phyloP scores from a whole-genome alignment of 2,888 invertebrate genomes.

The Macaria notata region DNA sequence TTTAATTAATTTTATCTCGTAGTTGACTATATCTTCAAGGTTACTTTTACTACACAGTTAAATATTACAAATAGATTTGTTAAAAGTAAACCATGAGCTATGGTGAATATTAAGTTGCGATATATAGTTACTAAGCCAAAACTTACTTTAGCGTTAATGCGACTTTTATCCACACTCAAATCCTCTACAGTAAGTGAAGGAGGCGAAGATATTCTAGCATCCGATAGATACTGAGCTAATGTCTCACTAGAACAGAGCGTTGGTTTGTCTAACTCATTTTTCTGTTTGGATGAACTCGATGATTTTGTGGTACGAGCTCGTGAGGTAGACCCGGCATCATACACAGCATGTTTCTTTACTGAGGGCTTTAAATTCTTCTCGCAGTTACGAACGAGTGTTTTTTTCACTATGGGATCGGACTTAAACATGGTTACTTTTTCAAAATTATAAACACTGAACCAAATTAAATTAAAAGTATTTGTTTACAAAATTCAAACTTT shows the following conservation, averaged over 20 bases:
- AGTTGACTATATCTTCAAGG: too few relatives aligned
- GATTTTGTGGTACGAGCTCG: constrained; percentile 33
- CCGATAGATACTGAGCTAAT: constrained; percentile 61
- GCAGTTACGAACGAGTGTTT: constrained; percentile 63
- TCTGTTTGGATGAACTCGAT: constrained; percentile 39
- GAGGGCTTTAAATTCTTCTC: constrained; percentile 51
- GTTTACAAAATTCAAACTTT: constrained; percentile 15
- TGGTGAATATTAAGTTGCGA: too few relatives aligned
- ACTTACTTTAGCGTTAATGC: constrained; percentile 55
- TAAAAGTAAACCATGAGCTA: too few relatives aligned
- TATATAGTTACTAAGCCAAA: too few relatives aligned
- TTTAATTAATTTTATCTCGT: too few relatives aligned
- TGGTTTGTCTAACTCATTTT: constrained; percentile 54
- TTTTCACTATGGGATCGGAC: constrained; percentile 65
- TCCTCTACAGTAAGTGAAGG: constrained; percentile 44
- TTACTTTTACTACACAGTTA: too few relatives aligned
- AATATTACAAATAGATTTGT: too few relatives aligned
- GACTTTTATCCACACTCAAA: constrained; percentile 48
- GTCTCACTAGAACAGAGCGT: constrained; percentile 66
- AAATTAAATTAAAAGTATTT: constrained; percentile 8
- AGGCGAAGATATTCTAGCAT: constrained; percentile 49
- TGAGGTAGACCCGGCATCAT: constrained; percentile 47
- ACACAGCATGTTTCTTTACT: constrained; percentile 41
- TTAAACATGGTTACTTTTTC: constrained; percentile 49
- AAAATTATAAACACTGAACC: constrained; percentile 1